A percentile compares a stretch with the other conserved stretches of the same genome.
Evolutionary conservation across 1,140 invertebrate genomes (phyloP).

Genomic region (Ceratina australensis): DNA sequence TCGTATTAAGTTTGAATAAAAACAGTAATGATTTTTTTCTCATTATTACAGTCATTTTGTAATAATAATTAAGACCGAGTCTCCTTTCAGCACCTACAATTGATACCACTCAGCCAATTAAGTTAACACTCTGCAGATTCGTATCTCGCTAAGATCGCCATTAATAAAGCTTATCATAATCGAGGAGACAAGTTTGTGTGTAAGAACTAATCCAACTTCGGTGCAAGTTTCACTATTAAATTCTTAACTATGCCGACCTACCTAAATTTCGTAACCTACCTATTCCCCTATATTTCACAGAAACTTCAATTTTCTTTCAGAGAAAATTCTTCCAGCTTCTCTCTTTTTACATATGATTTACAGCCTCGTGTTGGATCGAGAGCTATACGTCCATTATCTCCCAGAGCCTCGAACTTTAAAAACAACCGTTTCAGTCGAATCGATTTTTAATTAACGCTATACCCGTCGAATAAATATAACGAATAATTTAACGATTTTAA

Average conservation of each 20-base stretch:
- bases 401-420: neutral
- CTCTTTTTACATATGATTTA: neutral
- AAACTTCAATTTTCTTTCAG: neutral
- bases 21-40: too few relatives aligned
- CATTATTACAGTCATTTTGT: too few relatives aligned
- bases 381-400: neutral
- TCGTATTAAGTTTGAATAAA: too few relatives aligned
- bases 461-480: too few relatives aligned
- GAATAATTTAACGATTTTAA: too few relatives aligned
- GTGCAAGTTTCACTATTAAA: neutral
- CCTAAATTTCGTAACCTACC: neutral
- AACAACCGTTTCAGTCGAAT: neutral
- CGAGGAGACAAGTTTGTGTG: neutral
- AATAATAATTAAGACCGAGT: too few relatives aligned
- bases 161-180: neutral
- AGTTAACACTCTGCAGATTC: neutral
- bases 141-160: neutral
- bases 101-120: neutral
- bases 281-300: neutral
- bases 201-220: conserved; percentile 1
- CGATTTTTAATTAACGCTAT: neutral
- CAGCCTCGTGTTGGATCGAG: neutral
- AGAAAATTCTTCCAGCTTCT: too few relatives aligned
- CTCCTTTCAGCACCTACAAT: too few relatives aligned
- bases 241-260: too few relatives aligned